Base-by-base conservation (phyloP, 2,113 vertebrate species). In the Podocnemis expansa region DNA sequence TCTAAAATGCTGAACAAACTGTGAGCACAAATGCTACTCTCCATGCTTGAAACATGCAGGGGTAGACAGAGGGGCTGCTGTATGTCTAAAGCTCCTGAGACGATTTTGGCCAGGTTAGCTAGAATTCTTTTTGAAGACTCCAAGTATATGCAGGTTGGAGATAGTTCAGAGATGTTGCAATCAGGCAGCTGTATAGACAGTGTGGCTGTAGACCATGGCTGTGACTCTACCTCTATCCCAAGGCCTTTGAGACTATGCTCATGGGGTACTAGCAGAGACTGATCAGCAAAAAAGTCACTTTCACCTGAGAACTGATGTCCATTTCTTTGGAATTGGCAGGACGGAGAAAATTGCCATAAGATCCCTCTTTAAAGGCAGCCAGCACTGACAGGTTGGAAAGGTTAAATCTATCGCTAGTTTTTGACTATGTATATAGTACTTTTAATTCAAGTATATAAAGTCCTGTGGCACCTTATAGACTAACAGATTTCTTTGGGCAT, bases 141-240 rank as follows among this genome's bases (percentile, higher is more conserved):
- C 79, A 73, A 25, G 5, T 1, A 10, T 55, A 51, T 93, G 93
- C 73, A 63, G 19, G 34, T 3, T 6, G 10, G 45, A 78, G 34
- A 49, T 88, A 45, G 60, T 67, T 14, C 21, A 84, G n/a, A 7
- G 6, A 8, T 10, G 1, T 38, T 1, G 0, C 6, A 10, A 0
- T 43, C 34, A 70, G 21, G 29, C 84, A 90, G 27, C 31, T 82
- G 2, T 14, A 27, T 8, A 22, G 4, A 2, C 4, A 89, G 38
- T 10, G 3, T 6, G 19, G 25, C 47, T n/a, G 3, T 4, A 60
- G 79, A 41, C 84, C 3, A 4, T 49, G 4, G 6, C 21, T 25
- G 43, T 43, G 38, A 75, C 22, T 41, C 8, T 75, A 12, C 41
- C 24, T 11, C 70, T 67, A 41, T 5, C 38, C n/a, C 22, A 75